Conservation (phyloP, 2,113 vertebrate species). For the Vidua macroura region DNA sequence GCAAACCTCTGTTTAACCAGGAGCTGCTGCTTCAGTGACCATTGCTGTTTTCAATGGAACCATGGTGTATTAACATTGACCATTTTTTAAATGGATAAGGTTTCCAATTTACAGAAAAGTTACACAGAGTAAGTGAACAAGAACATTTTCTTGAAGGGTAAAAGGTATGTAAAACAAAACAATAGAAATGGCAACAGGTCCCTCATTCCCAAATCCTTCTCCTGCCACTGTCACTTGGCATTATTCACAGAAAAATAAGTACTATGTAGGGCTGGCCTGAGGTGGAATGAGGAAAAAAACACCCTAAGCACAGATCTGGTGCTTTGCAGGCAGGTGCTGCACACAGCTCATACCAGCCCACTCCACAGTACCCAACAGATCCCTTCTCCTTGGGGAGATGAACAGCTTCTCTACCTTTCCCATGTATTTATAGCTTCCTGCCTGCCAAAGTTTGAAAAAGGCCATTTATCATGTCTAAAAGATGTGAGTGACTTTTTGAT, state of each 20-base stretch:
- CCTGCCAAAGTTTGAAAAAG: background rate
- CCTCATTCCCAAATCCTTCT: background rate
- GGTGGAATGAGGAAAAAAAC: background rate
- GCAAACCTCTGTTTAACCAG: background rate
- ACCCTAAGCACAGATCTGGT: background rate
- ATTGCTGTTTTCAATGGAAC: background rate
- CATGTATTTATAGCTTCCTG: background rate
- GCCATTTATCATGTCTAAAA: background rate
- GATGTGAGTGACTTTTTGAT: background rate
- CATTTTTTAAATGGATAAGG: background rate
- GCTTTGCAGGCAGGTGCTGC: background rate
- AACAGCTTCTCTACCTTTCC: background rate
- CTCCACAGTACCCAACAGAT: background rate
- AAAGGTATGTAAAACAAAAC: background rate
- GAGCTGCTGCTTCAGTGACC: background rate
- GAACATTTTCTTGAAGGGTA: background rate
- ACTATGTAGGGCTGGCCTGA: background rate
- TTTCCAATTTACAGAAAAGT: background rate
- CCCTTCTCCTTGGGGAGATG: background rate
- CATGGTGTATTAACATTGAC: background rate
- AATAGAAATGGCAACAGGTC: background rate
- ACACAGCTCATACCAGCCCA: background rate
- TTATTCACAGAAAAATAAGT: background rate
- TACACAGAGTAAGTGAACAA: background rate
- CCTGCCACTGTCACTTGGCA: background rate